A percentile compares a stretch with the other conserved stretches of the same genome.
Conservation (phyloP, 2,113 vertebrate species). For the Phrynocephalus versicolor region DNA sequence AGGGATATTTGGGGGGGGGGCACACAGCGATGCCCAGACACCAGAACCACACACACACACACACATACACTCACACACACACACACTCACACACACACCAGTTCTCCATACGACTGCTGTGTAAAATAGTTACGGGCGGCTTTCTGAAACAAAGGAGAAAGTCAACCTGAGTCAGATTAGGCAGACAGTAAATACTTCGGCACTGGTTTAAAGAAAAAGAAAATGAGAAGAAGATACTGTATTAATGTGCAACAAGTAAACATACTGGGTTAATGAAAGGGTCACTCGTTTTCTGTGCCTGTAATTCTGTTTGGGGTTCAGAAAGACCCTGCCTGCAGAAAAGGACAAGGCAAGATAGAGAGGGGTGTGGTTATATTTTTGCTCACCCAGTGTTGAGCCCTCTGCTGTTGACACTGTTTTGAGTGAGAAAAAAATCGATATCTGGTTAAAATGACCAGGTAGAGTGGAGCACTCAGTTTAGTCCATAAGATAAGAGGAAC, state of each 20-base stretch:
- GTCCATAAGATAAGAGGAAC: neutral
- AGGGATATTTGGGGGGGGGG: neutral
- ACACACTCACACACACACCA: too few species aligned
- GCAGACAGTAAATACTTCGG: neutral
- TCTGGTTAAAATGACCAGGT: neutral
- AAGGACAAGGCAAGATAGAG: neutral
- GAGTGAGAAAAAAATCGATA: neutral
- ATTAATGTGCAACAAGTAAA: neutral
- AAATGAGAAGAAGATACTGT: neutral
- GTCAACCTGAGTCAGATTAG: too few species aligned
- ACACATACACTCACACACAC: too few species aligned
- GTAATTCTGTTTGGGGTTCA: neutral
- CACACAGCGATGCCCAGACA: neutral
- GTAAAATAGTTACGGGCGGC: neutral
- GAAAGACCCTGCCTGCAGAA: neutral
- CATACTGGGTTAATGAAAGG: neutral
- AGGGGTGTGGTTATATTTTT: too few species aligned
- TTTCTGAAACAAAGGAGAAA: neutral
- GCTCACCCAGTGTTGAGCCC: too few species aligned
- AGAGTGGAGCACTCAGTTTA: neutral
- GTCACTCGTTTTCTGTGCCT: neutral
- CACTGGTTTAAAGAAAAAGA: neutral
- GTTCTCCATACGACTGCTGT: too few species aligned
- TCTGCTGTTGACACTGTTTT: too few species aligned
- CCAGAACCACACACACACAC: neutral